Conservation (phyloP, 2,797 vertebrate species). For the Molossus molossus region DNA sequence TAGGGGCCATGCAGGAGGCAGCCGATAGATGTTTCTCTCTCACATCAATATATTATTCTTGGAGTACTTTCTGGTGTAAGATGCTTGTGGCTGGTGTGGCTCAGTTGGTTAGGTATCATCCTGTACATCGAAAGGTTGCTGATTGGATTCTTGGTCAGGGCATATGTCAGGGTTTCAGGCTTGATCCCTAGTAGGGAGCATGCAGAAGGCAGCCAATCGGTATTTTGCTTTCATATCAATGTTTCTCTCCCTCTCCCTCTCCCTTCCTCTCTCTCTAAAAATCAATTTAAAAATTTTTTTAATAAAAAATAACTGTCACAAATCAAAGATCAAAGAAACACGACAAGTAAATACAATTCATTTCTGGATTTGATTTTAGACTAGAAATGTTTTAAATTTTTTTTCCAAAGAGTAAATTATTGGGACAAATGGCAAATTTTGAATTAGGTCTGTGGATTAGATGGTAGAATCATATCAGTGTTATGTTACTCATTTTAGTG, state of each 20-base stretch:
- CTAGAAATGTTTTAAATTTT: neutral
- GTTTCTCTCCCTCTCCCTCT: too few species aligned
- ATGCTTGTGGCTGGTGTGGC: neutral
- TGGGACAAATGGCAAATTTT: constrained; percentile 10
- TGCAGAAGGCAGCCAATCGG: neutral
- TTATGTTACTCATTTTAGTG: neutral
- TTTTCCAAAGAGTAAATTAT: constrained; percentile 33
- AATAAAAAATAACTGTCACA: neutral
- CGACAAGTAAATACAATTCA: neutral
- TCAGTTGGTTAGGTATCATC: neutral
- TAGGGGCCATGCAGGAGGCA: too few species aligned
- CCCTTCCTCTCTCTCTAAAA: too few species aligned
- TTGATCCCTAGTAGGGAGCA: neutral
- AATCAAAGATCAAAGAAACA: constrained; percentile 18
- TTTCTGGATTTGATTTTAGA: neutral
- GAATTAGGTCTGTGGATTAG: constrained; percentile 2
- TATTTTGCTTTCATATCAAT: too few species aligned
- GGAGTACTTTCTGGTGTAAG: too few species aligned
- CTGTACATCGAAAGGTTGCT: neutral
- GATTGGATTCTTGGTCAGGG: neutral
- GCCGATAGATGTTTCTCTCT: too few species aligned
- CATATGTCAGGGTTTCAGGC: neutral
- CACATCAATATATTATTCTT: too few species aligned
- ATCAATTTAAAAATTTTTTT: too few species aligned
- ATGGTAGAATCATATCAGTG: neutral